Percentiles rank a stretch among this genome's conserved stretches.
Evolutionary conservation across 2,888 invertebrate genomes (phyloP).

Genomic region (Liposcelis brunnea): DNA sequence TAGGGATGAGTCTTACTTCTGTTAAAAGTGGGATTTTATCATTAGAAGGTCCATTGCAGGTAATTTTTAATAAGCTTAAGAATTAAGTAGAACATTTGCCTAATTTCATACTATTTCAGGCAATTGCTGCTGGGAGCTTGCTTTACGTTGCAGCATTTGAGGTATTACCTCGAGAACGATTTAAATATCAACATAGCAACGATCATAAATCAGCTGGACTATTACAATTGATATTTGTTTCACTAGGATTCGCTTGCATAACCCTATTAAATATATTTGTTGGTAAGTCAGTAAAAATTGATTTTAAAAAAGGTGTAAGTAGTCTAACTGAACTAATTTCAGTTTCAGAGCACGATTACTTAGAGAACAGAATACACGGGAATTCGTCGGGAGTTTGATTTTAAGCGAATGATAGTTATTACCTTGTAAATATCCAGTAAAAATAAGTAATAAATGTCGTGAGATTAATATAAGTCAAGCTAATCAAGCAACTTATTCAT

Average conservation of each 20-base stretch:
- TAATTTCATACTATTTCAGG: slow-evolving; percentile 27
- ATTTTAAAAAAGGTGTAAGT: not conserved
- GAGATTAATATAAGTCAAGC: no score
- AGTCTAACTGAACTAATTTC: not conserved
- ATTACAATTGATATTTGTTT: slow-evolving; percentile 41
- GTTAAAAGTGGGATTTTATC: slow-evolving; percentile 36
- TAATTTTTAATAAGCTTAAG: slow-evolving; percentile 18
- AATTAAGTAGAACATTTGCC: not conserved
- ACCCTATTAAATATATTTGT: slow-evolving; percentile 27
- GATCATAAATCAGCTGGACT: slow-evolving; percentile 38
- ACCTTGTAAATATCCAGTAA: no score
- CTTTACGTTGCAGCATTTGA: slow-evolving; percentile 63
- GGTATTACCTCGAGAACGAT: slow-evolving; percentile 56
- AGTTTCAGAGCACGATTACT: no score
- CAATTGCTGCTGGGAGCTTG: slow-evolving; percentile 56
- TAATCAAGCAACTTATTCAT: no score
- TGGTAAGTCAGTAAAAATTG: not conserved
- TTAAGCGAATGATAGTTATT: no score
- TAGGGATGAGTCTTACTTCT: slow-evolving; percentile 42
- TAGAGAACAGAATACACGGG: no score
- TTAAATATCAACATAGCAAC: slow-evolving; percentile 46
- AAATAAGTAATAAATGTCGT: no score
- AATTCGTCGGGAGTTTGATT: no score
- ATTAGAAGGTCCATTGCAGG: slow-evolving; percentile 32
- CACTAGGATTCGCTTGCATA: slow-evolving; percentile 43